Percentiles rank a stretch among this genome's conserved stretches.
Evolutionary conservation across 2,113 vertebrate genomes (phyloP).

Genomic region (Melanerpes aurifrons): DNA sequence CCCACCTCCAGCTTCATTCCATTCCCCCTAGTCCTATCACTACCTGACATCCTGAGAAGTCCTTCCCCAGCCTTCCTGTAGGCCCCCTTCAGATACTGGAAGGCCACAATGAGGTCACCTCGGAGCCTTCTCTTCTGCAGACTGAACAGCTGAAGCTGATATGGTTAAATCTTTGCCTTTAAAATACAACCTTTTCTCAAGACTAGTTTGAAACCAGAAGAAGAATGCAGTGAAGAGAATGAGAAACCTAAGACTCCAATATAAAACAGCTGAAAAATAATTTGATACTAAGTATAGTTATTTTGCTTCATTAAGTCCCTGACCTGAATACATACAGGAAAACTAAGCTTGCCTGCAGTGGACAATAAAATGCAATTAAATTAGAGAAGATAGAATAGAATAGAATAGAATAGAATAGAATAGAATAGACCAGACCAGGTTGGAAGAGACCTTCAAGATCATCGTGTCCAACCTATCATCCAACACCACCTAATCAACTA

Average conservation of each 20-base stretch:
- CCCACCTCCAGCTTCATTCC: too few relatives aligned
- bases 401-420: too few relatives aligned
- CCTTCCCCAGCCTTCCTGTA: too few relatives aligned
- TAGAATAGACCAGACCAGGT: too few relatives aligned
- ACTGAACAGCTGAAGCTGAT: background rate
- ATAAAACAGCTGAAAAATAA: background rate
- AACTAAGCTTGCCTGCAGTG: background rate
- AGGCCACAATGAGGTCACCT: too few relatives aligned
- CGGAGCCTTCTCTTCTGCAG: too few relatives aligned
- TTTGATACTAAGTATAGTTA: background rate
- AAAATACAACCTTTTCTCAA: background rate
- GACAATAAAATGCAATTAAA: slow-evolving; percentile 17
- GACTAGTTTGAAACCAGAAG: background rate
- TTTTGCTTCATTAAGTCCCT: slow-evolving; percentile 4
- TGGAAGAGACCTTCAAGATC: too few relatives aligned
- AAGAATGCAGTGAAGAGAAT: background rate
- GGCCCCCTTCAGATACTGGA: too few relatives aligned
- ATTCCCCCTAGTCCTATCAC: too few relatives aligned
- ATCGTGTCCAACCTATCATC: too few relatives aligned
- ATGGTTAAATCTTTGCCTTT: background rate
- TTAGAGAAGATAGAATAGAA: background rate
- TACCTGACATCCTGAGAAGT: too few relatives aligned
- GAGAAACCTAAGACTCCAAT: background rate
- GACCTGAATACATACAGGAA: background rate
- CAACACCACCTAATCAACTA: too few relatives aligned